These are phyloP conservation scores for Ectemnius continuus DNA, from an alignment of 2,888 invertebrate species.

Conservation along the genomic window DNA sequence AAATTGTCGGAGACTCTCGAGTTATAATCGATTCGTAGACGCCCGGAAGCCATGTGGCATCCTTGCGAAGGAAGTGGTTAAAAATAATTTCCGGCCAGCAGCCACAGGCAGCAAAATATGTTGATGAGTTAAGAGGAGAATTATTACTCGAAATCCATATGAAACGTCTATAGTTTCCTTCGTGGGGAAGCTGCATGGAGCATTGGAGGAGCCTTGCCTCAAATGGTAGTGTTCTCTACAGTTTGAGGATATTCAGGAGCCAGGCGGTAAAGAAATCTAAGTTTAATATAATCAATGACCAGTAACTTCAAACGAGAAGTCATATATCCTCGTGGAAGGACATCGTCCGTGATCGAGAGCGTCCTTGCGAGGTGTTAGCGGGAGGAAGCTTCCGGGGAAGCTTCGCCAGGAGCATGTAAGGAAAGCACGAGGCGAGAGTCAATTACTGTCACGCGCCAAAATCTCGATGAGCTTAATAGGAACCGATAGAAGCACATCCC, in stretches of 20 bases:
- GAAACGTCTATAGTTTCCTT: slow-evolving; percentile 2
- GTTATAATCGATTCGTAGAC: no score
- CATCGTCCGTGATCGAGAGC: slow-evolving; percentile 17
- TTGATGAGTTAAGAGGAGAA: background rate
- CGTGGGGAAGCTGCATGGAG: slow-evolving; percentile 22
- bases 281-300: slow-evolving; percentile 48
- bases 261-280: slow-evolving; percentile 15
- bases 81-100: no score
- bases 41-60: no score
- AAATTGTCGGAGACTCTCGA: no score
- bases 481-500: slow-evolving; percentile 13
- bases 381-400: no score
- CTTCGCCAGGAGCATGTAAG: no score
- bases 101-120: no score
- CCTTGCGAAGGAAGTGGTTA: no score
- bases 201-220: slow-evolving; percentile 47
- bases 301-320: slow-evolving; percentile 47
- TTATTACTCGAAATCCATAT: background rate
- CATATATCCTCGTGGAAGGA: slow-evolving; percentile 32
- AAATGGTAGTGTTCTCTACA: slow-evolving; percentile 14
- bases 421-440: slow-evolving; percentile 39
- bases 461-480: slow-evolving; percentile 14
- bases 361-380: no score
- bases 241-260: slow-evolving; percentile 9
- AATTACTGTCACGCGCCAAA: slow-evolving; percentile 45